Conservation (phyloP, 2,888 invertebrate genomes). For the Eucera pruinosa region DNA sequence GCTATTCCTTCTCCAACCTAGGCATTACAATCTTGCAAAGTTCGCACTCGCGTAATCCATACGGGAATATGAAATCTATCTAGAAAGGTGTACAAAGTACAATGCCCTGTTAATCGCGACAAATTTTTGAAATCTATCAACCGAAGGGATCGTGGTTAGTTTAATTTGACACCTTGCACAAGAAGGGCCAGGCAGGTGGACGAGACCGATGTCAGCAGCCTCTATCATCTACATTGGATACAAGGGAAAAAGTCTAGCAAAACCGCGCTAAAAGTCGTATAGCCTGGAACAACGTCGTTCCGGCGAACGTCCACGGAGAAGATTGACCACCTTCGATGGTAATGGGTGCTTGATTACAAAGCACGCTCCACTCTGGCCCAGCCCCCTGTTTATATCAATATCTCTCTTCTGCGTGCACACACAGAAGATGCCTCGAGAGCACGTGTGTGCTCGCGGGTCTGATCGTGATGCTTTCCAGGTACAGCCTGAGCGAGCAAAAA, state of each 20-base stretch:
- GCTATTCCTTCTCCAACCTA: too few relatives aligned
- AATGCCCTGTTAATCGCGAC: slow-evolving; percentile 25
- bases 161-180: slow-evolving; percentile 63
- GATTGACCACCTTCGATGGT: slow-evolving; percentile 83
- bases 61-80: too few relatives aligned
- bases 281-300: slow-evolving; percentile 65
- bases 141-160: slow-evolving; percentile 44
- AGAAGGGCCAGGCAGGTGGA: slow-evolving; percentile 62
- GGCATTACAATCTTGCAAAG: too few relatives aligned
- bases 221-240: neutral
- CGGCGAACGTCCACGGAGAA: slow-evolving; percentile 68
- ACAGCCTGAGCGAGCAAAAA: too few relatives aligned
- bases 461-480: slow-evolving; percentile 23
- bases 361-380: slow-evolving; percentile 78
- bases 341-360: slow-evolving; percentile 83
- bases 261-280: slow-evolving; percentile 70
- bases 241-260: slow-evolving; percentile 44
- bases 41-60: too few relatives aligned
- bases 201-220: slow-evolving; percentile 48
- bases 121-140: slow-evolving; percentile 57
- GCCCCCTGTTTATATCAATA: slow-evolving; percentile 84
- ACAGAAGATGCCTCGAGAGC: slow-evolving; percentile 21
- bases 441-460: slow-evolving; percentile 43
- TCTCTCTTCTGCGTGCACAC: slow-evolving; percentile 74
- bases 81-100: too few relatives aligned